Conservation (phyloP, 2,113 vertebrate species). For the Furnarius figulus region DNA sequence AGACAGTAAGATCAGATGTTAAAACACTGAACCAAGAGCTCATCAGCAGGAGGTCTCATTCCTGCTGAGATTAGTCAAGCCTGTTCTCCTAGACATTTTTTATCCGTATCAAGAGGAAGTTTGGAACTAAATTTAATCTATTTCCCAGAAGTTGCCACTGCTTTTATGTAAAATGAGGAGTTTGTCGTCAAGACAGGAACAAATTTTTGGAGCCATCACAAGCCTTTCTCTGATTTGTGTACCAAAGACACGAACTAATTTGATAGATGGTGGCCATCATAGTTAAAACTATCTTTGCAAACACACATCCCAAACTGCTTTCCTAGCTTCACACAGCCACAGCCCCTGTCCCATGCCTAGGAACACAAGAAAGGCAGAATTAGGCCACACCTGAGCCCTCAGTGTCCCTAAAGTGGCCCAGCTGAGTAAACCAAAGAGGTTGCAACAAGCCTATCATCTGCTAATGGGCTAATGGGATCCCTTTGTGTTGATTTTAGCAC, state of each 20-base stretch:
- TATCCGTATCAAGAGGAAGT: constrained; percentile 17
- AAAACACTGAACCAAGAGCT: constrained; percentile 12
- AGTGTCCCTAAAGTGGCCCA: constrained; percentile 15
- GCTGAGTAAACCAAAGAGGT: constrained; percentile 36
- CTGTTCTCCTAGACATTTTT: background rate
- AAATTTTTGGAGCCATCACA: background rate
- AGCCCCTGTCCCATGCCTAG: background rate
- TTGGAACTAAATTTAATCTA: background rate
- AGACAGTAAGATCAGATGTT: constrained; percentile 18
- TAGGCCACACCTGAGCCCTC: constrained; percentile 16
- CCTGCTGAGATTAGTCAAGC: background rate
- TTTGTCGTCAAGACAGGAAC: background rate
- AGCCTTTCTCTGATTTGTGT: background rate
- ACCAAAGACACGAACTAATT: background rate
- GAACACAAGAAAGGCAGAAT: background rate
- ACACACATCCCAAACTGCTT: background rate
- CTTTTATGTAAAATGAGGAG: background rate
- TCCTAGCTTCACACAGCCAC: background rate
- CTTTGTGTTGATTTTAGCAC: constrained; percentile 62
- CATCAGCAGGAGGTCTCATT: constrained; percentile 32
- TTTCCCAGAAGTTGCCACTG: constrained; percentile 15
- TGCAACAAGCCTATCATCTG: constrained; percentile 41
- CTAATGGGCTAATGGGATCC: constrained; percentile 20
- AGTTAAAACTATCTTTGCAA: background rate
- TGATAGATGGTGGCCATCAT: rapidly evolving